A percentile compares a stretch with the other conserved stretches of the same genome.
Evolutionary conservation across 2,888 invertebrate genomes (phyloP).

Genomic region (Physocephala rufipes): DNA sequence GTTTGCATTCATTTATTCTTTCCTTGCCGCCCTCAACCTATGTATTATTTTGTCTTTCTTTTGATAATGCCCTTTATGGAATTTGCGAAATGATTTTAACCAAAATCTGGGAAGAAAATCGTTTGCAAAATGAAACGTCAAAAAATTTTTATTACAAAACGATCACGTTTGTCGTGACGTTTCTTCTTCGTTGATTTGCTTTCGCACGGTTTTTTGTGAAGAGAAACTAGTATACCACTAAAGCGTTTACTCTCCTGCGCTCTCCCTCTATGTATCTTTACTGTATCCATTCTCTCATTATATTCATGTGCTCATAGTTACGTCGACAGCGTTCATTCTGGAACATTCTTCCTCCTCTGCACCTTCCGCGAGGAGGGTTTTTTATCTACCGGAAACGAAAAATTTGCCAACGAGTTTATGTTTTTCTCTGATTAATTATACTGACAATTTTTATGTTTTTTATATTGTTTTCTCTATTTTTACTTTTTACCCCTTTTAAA

Average conservation of each 20-base stretch:
- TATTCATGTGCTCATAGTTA: no score
- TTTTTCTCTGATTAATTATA: not conserved
- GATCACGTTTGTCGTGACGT: constrained; percentile 31
- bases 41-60: not conserved
- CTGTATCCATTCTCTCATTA: no score
- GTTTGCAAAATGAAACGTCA: constrained; percentile 28
- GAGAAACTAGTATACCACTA: not conserved
- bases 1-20: not conserved
- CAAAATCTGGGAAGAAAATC: constrained; percentile 28
- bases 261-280: not conserved
- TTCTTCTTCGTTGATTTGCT: constrained; percentile 5
- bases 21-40: not conserved
- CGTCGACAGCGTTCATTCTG: not conserved
- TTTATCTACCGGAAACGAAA: constrained; percentile 26
- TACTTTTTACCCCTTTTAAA: not conserved
- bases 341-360: not conserved
- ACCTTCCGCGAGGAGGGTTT: not conserved
- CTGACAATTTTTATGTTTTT: no score
- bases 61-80: no score
- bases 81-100: constrained; percentile 11
- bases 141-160: constrained; percentile 19
- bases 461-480: not conserved
- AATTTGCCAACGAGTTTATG: constrained; percentile 17
- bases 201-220: not conserved
- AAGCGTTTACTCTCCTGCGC: not conserved